Base-by-base conservation (phyloP, 2,888 invertebrate species). In the Argyresthia albistria region DNA sequence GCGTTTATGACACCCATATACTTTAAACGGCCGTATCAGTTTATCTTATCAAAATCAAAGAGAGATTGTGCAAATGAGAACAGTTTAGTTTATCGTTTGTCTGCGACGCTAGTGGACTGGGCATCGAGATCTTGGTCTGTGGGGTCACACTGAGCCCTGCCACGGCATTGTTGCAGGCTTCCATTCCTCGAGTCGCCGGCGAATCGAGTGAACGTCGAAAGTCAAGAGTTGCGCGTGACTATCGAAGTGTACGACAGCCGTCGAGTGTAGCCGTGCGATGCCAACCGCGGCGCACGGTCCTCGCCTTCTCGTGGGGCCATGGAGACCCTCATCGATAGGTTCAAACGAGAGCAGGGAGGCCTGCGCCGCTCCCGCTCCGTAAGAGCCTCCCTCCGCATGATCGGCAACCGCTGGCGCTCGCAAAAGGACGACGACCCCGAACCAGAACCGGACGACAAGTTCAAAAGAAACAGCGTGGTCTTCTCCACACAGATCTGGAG, bases 321-420 rank as follows among this genome's bases (percentile, higher is more conserved):
- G 88, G 88, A 88, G 73, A 80, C 76, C 76, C 77, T 88, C 75
- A 74, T 86, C 74, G 88, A 88, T 62, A 82, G 75, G 70, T 78
- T 88, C 76, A 81, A 81, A 74, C 76, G 77, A 70, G 86, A 86
- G 73, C 82, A 82, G 69, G 81, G 80, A 67, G 84, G 80, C 56
- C 66, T 84, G 62, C 90, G 91, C 60, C 90, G 93, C 60, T 89
- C 92, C 60, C 89, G 91, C 73, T 92, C 93, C 59, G 92, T 93
- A 69, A 89, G 93, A 64, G 91, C 92, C 60, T 93, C 93, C 60
- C 78, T 93, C 60, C 90, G 92, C 59, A 75, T 91, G 70, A 90
- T 93, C 55, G 90, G 91, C 56, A 88, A 89, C 64, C 90, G 91
- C 70, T 90, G 91, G 81, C 88, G 90, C 62, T 75, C 82, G 48